Evolutionary conservation across 1,140 invertebrate species (phyloP).

Genomic region (Euborellia annulipes): DNA sequence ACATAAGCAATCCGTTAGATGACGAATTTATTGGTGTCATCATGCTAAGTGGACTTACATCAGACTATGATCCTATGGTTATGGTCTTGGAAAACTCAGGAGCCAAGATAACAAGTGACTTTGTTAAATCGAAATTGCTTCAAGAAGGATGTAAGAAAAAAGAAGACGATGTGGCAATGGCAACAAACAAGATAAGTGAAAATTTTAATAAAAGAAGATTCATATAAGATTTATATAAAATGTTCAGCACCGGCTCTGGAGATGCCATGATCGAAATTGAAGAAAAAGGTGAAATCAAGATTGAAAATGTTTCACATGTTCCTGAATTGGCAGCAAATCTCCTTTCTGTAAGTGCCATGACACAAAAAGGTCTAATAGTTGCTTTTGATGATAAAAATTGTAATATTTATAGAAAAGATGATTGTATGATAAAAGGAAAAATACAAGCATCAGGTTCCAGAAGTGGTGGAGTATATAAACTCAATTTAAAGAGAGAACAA

Average conservation of each 20-base stretch:
- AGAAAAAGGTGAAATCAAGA: not conserved
- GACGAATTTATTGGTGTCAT: slow-evolving; percentile 16
- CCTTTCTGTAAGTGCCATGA: not conserved
- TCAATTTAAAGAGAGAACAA: not conserved
- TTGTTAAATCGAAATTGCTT: slow-evolving; percentile 21
- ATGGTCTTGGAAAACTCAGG: slow-evolving; percentile 23
- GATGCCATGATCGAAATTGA: not conserved
- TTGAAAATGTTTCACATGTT: not conserved
- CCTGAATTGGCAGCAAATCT: slow-evolving; percentile 1
- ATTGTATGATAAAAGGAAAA: not conserved
- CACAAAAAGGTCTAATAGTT: not conserved
- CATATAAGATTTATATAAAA: not conserved
- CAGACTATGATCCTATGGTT: slow-evolving; percentile 20
- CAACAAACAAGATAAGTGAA: not conserved
- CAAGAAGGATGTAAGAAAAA: slow-evolving; percentile 15
- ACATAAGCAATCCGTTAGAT: slow-evolving; percentile 17
- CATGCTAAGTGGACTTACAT: slow-evolving; percentile 18
- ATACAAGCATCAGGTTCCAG: not conserved
- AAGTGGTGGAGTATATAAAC: not conserved
- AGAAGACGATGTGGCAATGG: not conserved
- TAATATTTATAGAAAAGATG: not conserved
- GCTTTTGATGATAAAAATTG: not conserved
- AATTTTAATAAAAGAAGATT: not conserved
- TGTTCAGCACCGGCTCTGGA: not conserved
- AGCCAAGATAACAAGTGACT: slow-evolving; percentile 17